Conservation (phyloP, 2,113 vertebrate species). For the Anarhynchus alexandrinus region DNA sequence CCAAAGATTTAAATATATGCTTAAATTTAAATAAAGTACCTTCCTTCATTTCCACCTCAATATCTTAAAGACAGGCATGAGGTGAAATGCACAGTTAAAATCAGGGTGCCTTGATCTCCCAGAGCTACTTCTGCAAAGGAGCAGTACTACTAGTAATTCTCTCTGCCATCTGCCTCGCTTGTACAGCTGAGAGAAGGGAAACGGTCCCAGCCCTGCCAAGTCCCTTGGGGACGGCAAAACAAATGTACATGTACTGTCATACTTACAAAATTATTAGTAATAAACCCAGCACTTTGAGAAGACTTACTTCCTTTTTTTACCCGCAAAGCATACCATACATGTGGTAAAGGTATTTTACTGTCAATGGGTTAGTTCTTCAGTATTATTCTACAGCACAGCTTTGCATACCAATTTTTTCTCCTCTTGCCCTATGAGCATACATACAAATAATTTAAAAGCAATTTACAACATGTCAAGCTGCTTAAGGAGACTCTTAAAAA, state of each 20-base stretch:
- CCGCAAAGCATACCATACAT: neutral
- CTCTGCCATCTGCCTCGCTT: neutral
- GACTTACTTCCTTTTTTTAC: neutral
- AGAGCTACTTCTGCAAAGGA: neutral
- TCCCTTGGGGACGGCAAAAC: neutral
- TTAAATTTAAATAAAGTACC: neutral
- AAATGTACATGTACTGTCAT: neutral
- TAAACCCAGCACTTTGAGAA: conserved; percentile 7
- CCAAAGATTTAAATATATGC: neutral
- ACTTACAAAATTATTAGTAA: neutral
- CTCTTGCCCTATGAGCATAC: neutral
- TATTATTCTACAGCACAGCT: neutral
- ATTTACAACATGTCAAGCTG: conserved; percentile 55
- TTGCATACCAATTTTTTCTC: neutral
- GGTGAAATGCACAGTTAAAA: neutral
- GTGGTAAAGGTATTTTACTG: neutral
- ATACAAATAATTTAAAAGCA: conserved; percentile 45
- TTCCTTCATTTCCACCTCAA: neutral
- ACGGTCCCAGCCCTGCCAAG: neutral
- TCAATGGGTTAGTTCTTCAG: neutral
- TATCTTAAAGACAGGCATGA: neutral
- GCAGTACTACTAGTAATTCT: neutral
- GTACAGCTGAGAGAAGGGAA: neutral
- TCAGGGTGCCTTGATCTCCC: neutral
- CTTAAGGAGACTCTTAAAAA: conserved; percentile 64